Evolutionary conservation across 1,140 invertebrate species (phyloP).

Genomic region (Leucophenga varia): DNA sequence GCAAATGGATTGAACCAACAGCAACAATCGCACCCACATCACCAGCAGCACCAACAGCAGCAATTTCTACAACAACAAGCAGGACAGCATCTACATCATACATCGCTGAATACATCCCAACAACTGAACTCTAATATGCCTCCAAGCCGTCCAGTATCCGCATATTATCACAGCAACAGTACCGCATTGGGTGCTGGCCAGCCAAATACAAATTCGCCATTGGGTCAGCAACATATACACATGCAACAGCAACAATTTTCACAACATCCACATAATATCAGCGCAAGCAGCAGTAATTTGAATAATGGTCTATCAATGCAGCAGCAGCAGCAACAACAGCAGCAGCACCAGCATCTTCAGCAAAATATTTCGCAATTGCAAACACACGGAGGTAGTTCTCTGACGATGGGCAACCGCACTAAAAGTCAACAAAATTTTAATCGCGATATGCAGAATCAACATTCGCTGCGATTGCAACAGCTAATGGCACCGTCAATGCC

Average conservation of each 20-base stretch:
- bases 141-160: slow-evolving; percentile 44
- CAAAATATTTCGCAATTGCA: slow-evolving; percentile 14
- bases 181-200: no score
- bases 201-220: slow-evolving; percentile 5
- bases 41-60: slow-evolving; percentile 37
- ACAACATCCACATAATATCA: slow-evolving; percentile 21
- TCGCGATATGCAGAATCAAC: slow-evolving; percentile 28
- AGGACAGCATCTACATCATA: slow-evolving; percentile 7
- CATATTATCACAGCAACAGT: slow-evolving; percentile 40
- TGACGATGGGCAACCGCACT: slow-evolving; percentile 44
- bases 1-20: slow-evolving; percentile 24
- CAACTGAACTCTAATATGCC: slow-evolving; percentile 27
- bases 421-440: slow-evolving; percentile 47
- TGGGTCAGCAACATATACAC: slow-evolving; percentile 26
- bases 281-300: slow-evolving; percentile 40
- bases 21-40: slow-evolving; percentile 27
- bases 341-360: slow-evolving; percentile 30
- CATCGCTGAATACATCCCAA: slow-evolving; percentile 3
- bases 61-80: slow-evolving; percentile 20
- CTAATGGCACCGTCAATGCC: slow-evolving; percentile 57
- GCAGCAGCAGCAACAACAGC: slow-evolving; percentile 40
- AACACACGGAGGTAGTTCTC: slow-evolving; percentile 13
- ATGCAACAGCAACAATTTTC: slow-evolving; percentile 22
- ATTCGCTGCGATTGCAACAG: slow-evolving; percentile 50
- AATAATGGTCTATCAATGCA: slow-evolving; percentile 25